Evolutionary conservation across 2,113 vertebrate species (phyloP), one percentile per base, ranked within the genome.

Genomic region (Aptenodytes patagonicus): DNA sequence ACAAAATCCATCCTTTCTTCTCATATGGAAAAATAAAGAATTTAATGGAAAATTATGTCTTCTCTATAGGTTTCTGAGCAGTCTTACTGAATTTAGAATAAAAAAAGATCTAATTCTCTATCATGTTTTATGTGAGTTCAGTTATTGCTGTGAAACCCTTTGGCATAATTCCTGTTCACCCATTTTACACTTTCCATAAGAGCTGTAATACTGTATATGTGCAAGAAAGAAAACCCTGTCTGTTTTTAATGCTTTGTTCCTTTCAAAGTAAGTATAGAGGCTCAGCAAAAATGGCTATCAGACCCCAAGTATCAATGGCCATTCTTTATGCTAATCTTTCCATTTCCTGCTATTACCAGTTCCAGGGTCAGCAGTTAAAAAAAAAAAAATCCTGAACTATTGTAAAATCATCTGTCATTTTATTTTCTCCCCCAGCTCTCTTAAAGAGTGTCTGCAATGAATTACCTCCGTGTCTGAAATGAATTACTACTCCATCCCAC

Each of bases 391-490:
- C 49, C 58, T 95, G 77, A 97, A 94, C 95, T 96, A 95, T 94
- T 96, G 61, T 94, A 96, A 91, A 97, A 87, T 94, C 92, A 76
- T 97, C 92, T 98, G 97, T 87, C 87, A 94, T 96, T 97, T 97
- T 96, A 89, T 72, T 92, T 97, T 94, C 90, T 90, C 68, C 92
- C 94, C 49, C 36, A 49, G 81, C 80, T 82, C 73, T 80, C 91
- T 86, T 93, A 92, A 97, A 95, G 76, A 87, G 86, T 91, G 93
- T 97, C 98, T 97, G 97, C 64, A 97, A 96, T 97, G 95, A 97
- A 95, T 98, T 98, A 97, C 88, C 95, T 96, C 97, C 64, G 2
- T 87, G 62, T 95, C 94, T 96, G 96, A 97, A 94, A 93, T 93
- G 71, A 97, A 96, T 98, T 97, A 96, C 80, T 96, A 19, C 75